Conservation (phyloP, 2,888 invertebrate genomes). For the Drosophila picticornis region DNA sequence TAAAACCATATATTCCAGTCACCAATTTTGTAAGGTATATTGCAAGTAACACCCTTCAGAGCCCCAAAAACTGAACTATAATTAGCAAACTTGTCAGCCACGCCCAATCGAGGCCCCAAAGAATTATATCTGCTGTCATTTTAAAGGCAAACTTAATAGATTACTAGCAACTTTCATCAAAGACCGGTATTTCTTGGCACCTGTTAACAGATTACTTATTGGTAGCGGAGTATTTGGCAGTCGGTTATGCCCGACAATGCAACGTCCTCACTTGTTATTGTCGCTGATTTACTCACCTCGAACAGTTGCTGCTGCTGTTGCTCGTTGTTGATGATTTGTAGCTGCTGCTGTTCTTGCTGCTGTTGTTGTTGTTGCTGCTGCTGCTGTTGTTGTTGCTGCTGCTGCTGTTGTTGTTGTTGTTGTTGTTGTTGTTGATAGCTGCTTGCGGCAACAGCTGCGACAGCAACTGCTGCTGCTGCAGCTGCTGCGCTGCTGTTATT, state of each 20-base stretch:
- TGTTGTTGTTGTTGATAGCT: constrained; percentile 77
- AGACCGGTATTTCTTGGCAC: background rate
- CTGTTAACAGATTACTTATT: background rate
- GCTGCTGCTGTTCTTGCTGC: constrained; percentile 70
- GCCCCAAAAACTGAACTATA: background rate
- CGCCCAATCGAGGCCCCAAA: background rate
- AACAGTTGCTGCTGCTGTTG: constrained; percentile 80
- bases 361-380: constrained; percentile 62
- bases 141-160: background rate
- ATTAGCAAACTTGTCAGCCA: background rate
- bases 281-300: constrained; percentile 63
- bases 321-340: constrained; percentile 77
- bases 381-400: constrained; percentile 57
- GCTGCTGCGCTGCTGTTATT: constrained; percentile 39
- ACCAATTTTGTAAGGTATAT: background rate
- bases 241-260: background rate
- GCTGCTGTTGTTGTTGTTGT: constrained; percentile 71
- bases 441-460: constrained; percentile 79
- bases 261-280: background rate
- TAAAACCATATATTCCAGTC: background rate
- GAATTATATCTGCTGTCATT: background rate
- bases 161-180: background rate
- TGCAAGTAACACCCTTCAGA: too few species aligned
- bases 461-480: constrained; percentile 71
- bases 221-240: background rate